Conservation (phyloP, 2,113 vertebrate species). For the Eurypyga helias region DNA sequence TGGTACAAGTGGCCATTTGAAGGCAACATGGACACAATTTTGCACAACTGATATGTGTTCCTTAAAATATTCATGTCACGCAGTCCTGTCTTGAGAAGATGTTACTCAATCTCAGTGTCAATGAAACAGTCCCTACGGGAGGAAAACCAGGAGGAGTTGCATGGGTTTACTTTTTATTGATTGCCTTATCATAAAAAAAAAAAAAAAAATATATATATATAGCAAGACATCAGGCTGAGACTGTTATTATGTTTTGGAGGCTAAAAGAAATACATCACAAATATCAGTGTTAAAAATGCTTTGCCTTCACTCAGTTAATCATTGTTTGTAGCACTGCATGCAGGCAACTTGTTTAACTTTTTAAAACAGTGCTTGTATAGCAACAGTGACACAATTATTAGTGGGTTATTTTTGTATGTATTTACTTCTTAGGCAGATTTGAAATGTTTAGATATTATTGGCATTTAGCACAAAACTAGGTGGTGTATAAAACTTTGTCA, state of each 20-base stretch:
- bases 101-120: background rate
- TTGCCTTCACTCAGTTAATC: background rate
- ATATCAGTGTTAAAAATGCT: background rate
- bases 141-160: background rate
- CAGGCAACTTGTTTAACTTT: background rate
- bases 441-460: background rate
- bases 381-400: background rate
- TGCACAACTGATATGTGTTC: background rate
- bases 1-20: background rate
- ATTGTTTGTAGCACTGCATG: background rate
- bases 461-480: background rate
- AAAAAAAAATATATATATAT: too few relatives aligned
- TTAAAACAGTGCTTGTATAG: background rate
- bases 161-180: slow-evolving; percentile 1
- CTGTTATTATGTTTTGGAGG: background rate
- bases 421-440: background rate
- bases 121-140: background rate
- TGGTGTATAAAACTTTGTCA: background rate
- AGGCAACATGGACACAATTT: background rate
- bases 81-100: slow-evolving; percentile 30
- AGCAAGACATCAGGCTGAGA: background rate
- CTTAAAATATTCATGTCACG: slow-evolving; percentile 41
- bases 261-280: background rate
- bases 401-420: fast-evolving
- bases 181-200: background rate